These are phyloP conservation scores for Amazonetta brasiliensis DNA, from an alignment of 2,797 vertebrate species.

Conservation along the genomic window DNA sequence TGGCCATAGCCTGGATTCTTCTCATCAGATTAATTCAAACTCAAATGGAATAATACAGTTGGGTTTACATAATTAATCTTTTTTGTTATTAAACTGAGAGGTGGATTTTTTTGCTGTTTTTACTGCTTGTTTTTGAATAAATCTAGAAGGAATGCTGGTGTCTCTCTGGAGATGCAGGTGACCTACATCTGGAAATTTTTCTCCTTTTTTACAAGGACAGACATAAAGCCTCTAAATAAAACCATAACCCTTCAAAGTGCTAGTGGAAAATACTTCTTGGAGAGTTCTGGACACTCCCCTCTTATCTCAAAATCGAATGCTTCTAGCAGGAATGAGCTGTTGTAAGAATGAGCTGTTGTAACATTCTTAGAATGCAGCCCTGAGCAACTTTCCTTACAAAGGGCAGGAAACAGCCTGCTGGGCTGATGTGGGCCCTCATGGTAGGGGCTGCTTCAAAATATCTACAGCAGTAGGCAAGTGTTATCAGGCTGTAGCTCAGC, in stretches of 20 bases:
- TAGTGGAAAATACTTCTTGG: background rate
- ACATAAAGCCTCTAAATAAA: background rate
- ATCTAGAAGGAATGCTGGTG: background rate
- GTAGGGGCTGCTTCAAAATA: background rate
- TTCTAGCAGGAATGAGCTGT: background rate
- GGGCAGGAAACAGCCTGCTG: background rate
- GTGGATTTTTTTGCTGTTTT: background rate
- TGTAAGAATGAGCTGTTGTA: background rate
- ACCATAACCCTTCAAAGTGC: background rate
- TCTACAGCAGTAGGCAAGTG: background rate
- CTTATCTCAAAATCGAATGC: slow-evolving; percentile 30
- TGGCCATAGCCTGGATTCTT: background rate
- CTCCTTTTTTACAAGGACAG: background rate
- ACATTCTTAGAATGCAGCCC: background rate
- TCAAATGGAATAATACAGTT: background rate
- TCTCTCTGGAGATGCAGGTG: background rate
- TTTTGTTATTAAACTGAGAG: background rate
- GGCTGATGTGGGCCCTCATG: background rate
- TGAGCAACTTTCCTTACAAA: background rate
- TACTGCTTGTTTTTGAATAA: background rate
- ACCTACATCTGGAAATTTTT: background rate
- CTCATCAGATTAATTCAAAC: background rate
- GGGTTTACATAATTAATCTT: background rate
- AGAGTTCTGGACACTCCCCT: background rate
- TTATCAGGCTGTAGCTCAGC: background rate